These are phyloP conservation scores for Procambarus clarkii DNA, from an alignment of 1,140 invertebrate genomes.

Conservation along the genomic window DNA sequence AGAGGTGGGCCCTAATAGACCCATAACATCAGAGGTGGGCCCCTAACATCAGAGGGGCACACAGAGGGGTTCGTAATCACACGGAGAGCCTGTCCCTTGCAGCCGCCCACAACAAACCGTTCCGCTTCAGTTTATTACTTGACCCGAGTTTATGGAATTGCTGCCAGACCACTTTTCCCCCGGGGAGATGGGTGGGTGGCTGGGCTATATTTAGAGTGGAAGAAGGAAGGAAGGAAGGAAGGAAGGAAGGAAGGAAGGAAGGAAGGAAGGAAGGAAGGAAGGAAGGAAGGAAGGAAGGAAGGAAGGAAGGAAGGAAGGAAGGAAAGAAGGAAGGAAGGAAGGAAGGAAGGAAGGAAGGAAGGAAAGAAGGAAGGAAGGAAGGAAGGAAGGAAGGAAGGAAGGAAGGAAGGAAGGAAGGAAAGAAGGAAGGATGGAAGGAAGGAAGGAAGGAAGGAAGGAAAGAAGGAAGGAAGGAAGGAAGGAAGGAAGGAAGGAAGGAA, in stretches of 20 bases:
- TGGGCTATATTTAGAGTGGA: too few relatives aligned
- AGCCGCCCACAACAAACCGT: too few relatives aligned
- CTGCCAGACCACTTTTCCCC: too few relatives aligned
- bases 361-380: slow-evolving; percentile 19
- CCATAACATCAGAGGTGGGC: too few relatives aligned
- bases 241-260: slow-evolving; percentile 28
- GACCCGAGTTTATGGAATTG: too few relatives aligned
- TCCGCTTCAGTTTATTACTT: too few relatives aligned
- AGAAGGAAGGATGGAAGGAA: slow-evolving; percentile 11
- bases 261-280: slow-evolving; percentile 24
- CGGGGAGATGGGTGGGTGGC: too few relatives aligned
- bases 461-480: slow-evolving; percentile 10
- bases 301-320: not conserved
- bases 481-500: slow-evolving; percentile 34
- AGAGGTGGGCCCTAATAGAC: too few relatives aligned
- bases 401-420: slow-evolving; percentile 10
- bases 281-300: slow-evolving; percentile 19
- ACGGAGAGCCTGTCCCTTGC: too few relatives aligned
- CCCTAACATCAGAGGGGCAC: too few relatives aligned
- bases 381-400: slow-evolving; percentile 14
- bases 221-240: not conserved
- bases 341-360: slow-evolving; percentile 14
- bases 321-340: slow-evolving; percentile 8
- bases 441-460: slow-evolving; percentile 4
- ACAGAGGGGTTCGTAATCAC: too few relatives aligned